Evolutionary conservation across 2,888 invertebrate species (phyloP), one percentile per base, ranked within the genome.

Genomic region (Hydrotaea diabolus): DNA sequence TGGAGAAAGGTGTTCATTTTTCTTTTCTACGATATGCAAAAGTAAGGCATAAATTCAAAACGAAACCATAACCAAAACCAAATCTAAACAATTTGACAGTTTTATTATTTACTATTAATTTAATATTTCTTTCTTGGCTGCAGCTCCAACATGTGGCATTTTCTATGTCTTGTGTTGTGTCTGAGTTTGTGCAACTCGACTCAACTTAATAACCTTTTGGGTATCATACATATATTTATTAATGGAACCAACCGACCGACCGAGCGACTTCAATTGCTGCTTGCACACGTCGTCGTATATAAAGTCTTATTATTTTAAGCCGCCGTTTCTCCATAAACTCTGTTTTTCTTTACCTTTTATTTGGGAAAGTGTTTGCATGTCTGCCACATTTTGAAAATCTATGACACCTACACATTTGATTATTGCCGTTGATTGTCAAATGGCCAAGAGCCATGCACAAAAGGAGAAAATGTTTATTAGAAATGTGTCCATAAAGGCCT

Each of bases 351-450:
- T 13, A 13, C 9, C 11, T 15, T 4, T 59, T 59, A 36, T 21
- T 21, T 7, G 46, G 19, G 43, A 46, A 46, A 46, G 69, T 69
- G 69, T 43, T 69, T 69, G 69, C 69, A 69, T 69, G 69, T 43
- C 69, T 69, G 69, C 46, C 69, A 69, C 69, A 69, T 69, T 69
- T 43, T 46, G 39, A 13, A 69, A 69, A 69, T 69, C 69, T 69
- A 69, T 69, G 69, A 69, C 69, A 69, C 69, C 69, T 69, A 69
- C 69, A 69, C 69, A 69, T 21, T 69, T 69, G 69, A 69, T 69
- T 69, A 69, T 46, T 43, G 15, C 43, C 69, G 23, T 69, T 69
- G 69, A 69, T 69, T 69, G 69, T 69, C 69, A 69, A 69, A 69
- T 69, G 46, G 69, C 69, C 69, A 46, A 23, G 11, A 69, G 69